Conservation (phyloP, 2,797 vertebrate genomes). For the Hemibagrus guttatus region DNA sequence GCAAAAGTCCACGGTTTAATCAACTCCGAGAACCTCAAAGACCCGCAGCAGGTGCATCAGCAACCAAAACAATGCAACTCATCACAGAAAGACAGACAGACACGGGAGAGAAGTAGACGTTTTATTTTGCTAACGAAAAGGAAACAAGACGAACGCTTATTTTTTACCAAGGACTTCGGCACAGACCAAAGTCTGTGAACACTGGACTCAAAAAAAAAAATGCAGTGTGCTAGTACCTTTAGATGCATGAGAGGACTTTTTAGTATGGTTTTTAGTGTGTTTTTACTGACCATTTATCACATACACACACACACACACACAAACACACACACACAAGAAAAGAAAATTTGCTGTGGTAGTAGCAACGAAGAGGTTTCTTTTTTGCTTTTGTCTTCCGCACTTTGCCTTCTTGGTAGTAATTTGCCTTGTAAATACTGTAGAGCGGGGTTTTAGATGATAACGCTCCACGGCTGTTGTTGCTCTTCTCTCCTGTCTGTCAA, state of each 20-base stretch:
- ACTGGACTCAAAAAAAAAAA: slow-evolving; percentile 33
- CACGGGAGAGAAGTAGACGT: slow-evolving; percentile 73
- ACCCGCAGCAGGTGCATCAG: slow-evolving; percentile 47
- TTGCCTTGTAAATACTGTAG: slow-evolving; percentile 89
- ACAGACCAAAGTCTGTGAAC: slow-evolving; percentile 73
- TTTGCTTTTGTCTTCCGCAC: slow-evolving; percentile 84
- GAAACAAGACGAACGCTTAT: slow-evolving; percentile 64
- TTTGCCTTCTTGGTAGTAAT: slow-evolving; percentile 87
- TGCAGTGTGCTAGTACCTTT: slow-evolving; percentile 52
- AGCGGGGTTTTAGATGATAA: slow-evolving; percentile 63
- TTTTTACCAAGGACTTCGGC: slow-evolving; percentile 87
- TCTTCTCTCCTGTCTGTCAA: slow-evolving; percentile 52
- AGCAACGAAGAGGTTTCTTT: slow-evolving; percentile 76
- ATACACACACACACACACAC: slow-evolving; percentile 64
- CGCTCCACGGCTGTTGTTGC: slow-evolving; percentile 65
- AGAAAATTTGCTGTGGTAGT: slow-evolving; percentile 85
- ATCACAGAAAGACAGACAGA: slow-evolving; percentile 60
- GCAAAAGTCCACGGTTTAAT: slow-evolving; percentile 82
- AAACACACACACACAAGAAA: slow-evolving; percentile 52
- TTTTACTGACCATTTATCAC: slow-evolving; percentile 83
- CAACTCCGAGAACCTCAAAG: slow-evolving; percentile 53
- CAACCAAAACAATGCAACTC: slow-evolving; percentile 80
- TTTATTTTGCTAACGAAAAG: slow-evolving; percentile 97
- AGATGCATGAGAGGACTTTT: slow-evolving; percentile 59
- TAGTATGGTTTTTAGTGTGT: slow-evolving; percentile 62